Base-by-base conservation (phyloP, 1,140 invertebrate genomes). In the Dinoponera quadriceps region DNA sequence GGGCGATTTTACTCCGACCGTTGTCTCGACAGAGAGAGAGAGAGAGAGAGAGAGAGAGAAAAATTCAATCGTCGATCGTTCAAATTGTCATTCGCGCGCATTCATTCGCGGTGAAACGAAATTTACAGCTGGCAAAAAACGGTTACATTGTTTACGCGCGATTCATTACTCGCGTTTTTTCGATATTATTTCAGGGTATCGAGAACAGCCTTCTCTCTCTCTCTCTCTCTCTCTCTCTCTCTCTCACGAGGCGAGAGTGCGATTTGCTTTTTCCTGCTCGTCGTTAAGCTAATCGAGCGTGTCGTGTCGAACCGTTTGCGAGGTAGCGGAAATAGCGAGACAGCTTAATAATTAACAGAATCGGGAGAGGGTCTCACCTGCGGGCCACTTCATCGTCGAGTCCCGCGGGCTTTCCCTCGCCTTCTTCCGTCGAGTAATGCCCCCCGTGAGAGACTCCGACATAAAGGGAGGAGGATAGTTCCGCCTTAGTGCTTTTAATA, bases 401-500 rank as follows among this genome's bases (percentile, higher is more conserved):
- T 80, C 75, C 51, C 75, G 33, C 3, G 75, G 51, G 75, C 48
- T 80, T 49, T 69, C 75, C 38, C 33, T 80, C 75, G 69, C 75
- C 75, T 80, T 69, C 65, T 71, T 22, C 51, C 38, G 38, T 69
- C 75, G 51, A 71, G 75, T 80, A 80, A 80, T 80, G 65, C 51
- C 66, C 33, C 75, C 51, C 63, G 51, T 66, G 75, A 80, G 75
- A 80, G 75, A 80, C 75, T 3, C 75, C n/a, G 38, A 51, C n/a
- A 80, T 80, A 80, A 80, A 80, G 75, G 75, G 33, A 68, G 33
- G 33, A 44, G 38, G 75, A 80, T 80, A 80, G 75, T 80, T 65
- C 75, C 75, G 65, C 75, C 65, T 80, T 80, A 80, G 75, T 80
- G 75, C 75, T 80, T 80, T 80, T 80, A 80, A 80, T 80, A 80